A percentile compares a stretch with the other conserved stretches of the same genome.
These are phyloP conservation scores for Pluvianellus socialis DNA, from an alignment of 2,113 vertebrate genomes.

Conservation along the genomic window DNA sequence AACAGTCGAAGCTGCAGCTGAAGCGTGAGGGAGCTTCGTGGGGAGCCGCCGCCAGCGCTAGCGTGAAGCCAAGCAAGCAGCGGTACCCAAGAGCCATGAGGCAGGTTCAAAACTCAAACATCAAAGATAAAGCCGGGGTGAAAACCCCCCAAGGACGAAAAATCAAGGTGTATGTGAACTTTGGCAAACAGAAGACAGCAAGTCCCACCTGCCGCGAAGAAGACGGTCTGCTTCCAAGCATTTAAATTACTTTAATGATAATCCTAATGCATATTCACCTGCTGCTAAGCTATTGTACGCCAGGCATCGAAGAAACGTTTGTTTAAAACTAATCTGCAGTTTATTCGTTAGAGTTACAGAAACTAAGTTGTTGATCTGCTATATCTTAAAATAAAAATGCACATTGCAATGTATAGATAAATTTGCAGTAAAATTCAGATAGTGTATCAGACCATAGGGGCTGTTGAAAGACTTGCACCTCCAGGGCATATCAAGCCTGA, in stretches of 20 bases:
- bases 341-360: background rate
- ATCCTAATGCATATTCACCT: background rate
- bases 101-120: background rate
- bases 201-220: background rate
- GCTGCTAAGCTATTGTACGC: background rate
- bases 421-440: background rate
- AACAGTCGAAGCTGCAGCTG: background rate
- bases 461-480: background rate
- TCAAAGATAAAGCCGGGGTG: background rate
- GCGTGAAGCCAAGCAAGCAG: background rate
- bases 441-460: background rate
- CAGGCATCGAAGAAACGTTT: background rate
- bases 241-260: background rate
- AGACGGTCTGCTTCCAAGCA: background rate
- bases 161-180: background rate
- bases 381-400: background rate
- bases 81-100: background rate
- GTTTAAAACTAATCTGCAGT: background rate
- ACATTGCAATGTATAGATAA: background rate
- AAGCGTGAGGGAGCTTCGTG: fast-evolving
- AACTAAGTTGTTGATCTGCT: background rate
- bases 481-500: background rate
- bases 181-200: background rate
- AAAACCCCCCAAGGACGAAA: background rate
- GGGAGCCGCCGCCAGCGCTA: background rate